Evolutionary conservation across 2,888 invertebrate species (phyloP), one percentile per base, ranked within the genome.

Genomic region (Argyresthia albistria): DNA sequence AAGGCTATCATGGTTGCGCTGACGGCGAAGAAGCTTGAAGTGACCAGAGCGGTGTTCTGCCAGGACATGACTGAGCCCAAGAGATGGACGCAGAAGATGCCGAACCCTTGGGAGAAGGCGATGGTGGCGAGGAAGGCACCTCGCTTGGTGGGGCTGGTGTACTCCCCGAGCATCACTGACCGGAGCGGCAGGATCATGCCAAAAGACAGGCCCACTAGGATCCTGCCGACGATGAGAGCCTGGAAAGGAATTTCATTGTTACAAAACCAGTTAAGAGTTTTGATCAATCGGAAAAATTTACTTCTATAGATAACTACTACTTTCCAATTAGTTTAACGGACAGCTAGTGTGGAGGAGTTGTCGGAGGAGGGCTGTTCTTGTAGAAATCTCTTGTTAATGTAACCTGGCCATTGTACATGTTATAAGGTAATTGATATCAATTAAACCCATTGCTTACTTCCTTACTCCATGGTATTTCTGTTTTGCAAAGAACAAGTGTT

Each of bases 41-140:
- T 81, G 7, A 90, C 66, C 1, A 88, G 64, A 0, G 90, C 89
- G 1, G 89, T 87, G 6, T 67, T 69, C 60, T 88, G 79, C 91
- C 91, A 92, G 37, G 77, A 65, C 0, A 90, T 62, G 56, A 88
- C 76, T 0, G 89, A 89, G 0, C 93, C 93, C 8, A 93, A 62
- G 0, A 88, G 66, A 60, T 93, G 93, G 4, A 89, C 88, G 6
- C 89, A 60, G 11, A 92, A 80, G 36, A 93, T 89, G 0, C 92
- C 92, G 36, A 87, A 62, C 0, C 91, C 88, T 53, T 91, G 88
- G 0, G 90, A 77, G 0, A 91, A 71, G 1, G 91, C 88, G 0
- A 91, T 82, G 1, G 86, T 83, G 6, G 91, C 86, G 37, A 91
- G 81, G 25, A 92, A 82, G 0, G 89, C 81, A 0, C 92, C 91